Percentiles rank a stretch among this genome's conserved stretches.
Evolutionary conservation across 2,888 invertebrate genomes (phyloP).

Genomic region (Leucophenga maculata): DNA sequence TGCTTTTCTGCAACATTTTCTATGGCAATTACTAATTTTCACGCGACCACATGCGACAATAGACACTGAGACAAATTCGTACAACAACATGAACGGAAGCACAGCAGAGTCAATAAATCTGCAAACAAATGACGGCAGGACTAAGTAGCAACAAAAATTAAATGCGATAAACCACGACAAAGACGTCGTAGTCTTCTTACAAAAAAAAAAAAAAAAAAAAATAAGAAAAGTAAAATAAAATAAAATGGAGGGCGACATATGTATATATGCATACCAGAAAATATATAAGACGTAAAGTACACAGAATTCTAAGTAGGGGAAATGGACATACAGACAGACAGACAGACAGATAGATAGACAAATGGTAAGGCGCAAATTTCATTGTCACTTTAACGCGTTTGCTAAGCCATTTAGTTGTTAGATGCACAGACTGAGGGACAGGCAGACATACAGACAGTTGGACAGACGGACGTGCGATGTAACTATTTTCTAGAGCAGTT

Average conservation of each 20-base stretch:
- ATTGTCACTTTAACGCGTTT: slow-evolving; percentile 63
- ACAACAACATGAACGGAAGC: not conserved
- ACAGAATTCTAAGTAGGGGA: not conserved
- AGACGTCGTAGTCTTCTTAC: slow-evolving; percentile 42
- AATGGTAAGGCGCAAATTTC: slow-evolving; percentile 48
- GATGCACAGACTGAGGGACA: not conserved
- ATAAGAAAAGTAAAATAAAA: not conserved
- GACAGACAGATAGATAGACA: slow-evolving; percentile 16
- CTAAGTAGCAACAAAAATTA: slow-evolving; percentile 46
- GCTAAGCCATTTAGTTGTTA: slow-evolving; percentile 25
- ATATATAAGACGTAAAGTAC: too few relatives aligned
- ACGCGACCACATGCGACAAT: not conserved
- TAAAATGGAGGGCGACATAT: not conserved
- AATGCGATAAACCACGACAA: slow-evolving; percentile 63
- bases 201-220: slow-evolving; percentile 13
- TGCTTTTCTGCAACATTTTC: not conserved
- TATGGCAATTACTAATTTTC: slow-evolving; percentile 8
- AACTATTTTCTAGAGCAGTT: slow-evolving; percentile 1
- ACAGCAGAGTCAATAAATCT: slow-evolving; percentile 7
- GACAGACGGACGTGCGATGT: not conserved
- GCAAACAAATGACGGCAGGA: slow-evolving; percentile 7
- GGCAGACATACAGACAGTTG: not conserved
- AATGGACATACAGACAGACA: slow-evolving; percentile 9
- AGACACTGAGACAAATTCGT: not conserved
- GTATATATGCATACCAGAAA: not conserved